Evolutionary conservation across 2,113 vertebrate species (phyloP), one percentile per base, ranked within the genome.

Genomic region (Labeo catla): DNA sequence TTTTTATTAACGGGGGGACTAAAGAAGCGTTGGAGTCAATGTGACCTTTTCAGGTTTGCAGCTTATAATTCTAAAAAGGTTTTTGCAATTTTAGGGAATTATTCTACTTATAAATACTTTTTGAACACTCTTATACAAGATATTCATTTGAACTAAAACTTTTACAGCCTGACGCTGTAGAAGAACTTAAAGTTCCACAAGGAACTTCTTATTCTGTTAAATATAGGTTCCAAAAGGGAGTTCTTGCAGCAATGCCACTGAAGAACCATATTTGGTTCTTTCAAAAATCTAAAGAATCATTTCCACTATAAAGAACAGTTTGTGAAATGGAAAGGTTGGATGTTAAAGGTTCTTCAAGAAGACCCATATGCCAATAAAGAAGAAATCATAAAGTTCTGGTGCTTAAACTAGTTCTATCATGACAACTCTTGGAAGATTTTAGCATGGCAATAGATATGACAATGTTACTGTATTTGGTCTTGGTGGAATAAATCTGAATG

Each of bases 1-100:
- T 52, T 74, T 82, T 39, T 34, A 81, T 85, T 85, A 72, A 79
- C 49, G 28, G 49, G 39, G 21, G 23, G 39, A 76, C 6, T 49
- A 78, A 19, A 23, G 10, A 50, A 76, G 59, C 43, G 13, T 34
- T 34, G n/a, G 39, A 81, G 59, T 49, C 59, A 81, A 34, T 34
- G n/a, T 34, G 43, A 81, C 59, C 79, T 66, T 28, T 49, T 16
- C n/a, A 11, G 36, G 36, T 61, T 36, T 45, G 50, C 13, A 77
- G 74, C 49, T 34, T 52, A 15, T 43, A 49, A 28, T 21, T 72
- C 68, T 72, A 9, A 43, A 21, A 21, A 43, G 8, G 68, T 21
- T 68, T 65, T 34, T 36, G 28, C 6, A 16, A 68, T 68, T 39
- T 13, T 36, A 7, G 63, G 13, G 28, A 6, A 66, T 66, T 34